A percentile compares a stretch with the other conserved stretches of the same genome.
phyloP scores from a whole-genome alignment of 2,888 invertebrate genomes.

The Gortyna flavago region DNA sequence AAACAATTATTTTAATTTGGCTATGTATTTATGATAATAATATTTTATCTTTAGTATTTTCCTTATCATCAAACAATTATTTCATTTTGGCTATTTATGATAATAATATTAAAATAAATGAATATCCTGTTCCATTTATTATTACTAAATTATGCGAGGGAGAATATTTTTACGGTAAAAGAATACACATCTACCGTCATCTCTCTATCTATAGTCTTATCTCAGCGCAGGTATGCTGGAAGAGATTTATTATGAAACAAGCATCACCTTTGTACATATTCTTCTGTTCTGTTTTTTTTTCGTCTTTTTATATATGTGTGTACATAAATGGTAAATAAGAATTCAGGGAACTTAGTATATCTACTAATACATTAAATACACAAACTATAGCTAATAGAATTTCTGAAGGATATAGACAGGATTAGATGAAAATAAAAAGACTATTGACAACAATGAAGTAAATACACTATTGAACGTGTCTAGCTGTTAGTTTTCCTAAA shows the following conservation, averaged over 20 bases:
- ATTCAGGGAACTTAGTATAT: neutral
- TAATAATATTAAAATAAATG: too few relatives aligned
- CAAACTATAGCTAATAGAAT: neutral
- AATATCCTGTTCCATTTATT: neutral
- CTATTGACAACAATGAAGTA: neutral
- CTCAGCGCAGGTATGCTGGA: too few relatives aligned
- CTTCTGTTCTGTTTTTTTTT: too few relatives aligned
- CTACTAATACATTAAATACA: neutral
- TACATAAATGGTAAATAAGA: too few relatives aligned
- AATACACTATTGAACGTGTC: neutral
- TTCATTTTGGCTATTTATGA: neutral
- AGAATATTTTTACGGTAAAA: neutral
- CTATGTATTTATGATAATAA: neutral
- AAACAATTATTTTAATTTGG: neutral
- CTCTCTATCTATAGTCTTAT: too few relatives aligned
- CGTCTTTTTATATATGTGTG: too few relatives aligned
- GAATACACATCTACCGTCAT: too few relatives aligned
- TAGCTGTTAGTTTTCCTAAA: neutral
- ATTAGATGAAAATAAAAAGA: neutral
- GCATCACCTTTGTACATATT: too few relatives aligned
- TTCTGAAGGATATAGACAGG: neutral
- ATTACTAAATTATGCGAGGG: neutral
- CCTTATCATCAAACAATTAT: neutral
- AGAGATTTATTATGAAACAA: too few relatives aligned
- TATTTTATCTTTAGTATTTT: neutral